Percentiles rank a stretch among this genome's conserved stretches.
phyloP scores from a whole-genome alignment of 2,113 vertebrate species.

The Malurus elegans region DNA sequence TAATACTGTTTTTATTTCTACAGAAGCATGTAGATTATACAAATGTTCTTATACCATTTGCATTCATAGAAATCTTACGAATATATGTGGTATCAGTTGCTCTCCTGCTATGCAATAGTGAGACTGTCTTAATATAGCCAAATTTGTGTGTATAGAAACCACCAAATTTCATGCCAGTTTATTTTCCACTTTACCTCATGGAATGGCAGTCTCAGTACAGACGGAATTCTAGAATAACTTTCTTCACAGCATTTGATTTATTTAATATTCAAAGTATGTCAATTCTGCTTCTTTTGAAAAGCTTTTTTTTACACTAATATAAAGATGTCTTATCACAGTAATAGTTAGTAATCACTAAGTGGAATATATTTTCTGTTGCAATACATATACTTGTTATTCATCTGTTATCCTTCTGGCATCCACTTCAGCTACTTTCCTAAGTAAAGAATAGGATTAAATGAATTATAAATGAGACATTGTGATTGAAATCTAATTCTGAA shows the following conservation, averaged over 20 bases:
- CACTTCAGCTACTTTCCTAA: background rate
- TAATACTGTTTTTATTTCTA: background rate
- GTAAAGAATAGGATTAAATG: constrained; percentile 33
- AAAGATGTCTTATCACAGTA: background rate
- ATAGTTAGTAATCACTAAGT: background rate
- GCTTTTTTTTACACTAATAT: background rate
- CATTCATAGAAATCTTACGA: background rate
- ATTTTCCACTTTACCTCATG: background rate
- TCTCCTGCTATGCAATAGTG: background rate
- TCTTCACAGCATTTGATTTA: background rate
- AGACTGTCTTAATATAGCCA: background rate
- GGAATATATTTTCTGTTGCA: constrained; percentile 10
- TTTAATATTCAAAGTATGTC: background rate
- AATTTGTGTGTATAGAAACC: background rate
- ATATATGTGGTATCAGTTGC: background rate
- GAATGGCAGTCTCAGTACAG: background rate
- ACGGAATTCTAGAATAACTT: background rate
- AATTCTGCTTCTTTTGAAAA: background rate
- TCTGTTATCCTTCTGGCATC: background rate
- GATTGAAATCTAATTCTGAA: constrained; percentile 50
- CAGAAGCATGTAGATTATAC: background rate
- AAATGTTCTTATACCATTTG: background rate
- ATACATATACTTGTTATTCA: constrained; percentile 1
- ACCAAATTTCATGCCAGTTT: background rate
- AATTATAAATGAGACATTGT: constrained; percentile 44